Conservation (phyloP, 2,888 invertebrate species). For the Antheraea assamensis region DNA sequence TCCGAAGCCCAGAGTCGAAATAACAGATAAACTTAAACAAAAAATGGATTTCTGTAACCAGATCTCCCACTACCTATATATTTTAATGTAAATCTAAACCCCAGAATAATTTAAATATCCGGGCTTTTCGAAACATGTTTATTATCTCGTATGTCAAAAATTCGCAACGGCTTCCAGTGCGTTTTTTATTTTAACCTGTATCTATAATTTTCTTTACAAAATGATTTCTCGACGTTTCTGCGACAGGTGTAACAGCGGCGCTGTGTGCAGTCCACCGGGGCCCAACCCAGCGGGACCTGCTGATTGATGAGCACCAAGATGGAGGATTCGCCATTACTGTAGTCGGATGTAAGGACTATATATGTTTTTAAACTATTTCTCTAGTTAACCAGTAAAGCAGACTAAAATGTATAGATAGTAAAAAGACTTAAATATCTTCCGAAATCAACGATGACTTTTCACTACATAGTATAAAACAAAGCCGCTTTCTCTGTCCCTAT, state of each 20-base stretch:
- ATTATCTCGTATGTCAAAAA: background rate
- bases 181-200: too few species aligned
- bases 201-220: too few species aligned
- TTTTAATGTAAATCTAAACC: background rate
- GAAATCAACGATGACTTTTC: too few species aligned
- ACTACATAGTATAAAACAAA: too few species aligned
- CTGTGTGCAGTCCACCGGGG: slow-evolving; percentile 55
- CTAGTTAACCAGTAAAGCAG: background rate
- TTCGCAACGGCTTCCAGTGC: too few species aligned
- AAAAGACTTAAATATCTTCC: too few species aligned
- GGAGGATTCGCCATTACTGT: slow-evolving; percentile 49
- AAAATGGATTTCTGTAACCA: too few species aligned
- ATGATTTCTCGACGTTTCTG: background rate
- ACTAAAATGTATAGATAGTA: too few species aligned
- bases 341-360: slow-evolving; percentile 41
- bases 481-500: too few species aligned
- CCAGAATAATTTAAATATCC: background rate
- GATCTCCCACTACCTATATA: background rate
- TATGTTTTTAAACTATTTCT: background rate
- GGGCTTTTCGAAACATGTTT: background rate
- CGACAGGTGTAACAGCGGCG: slow-evolving; percentile 55
- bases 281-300: slow-evolving; percentile 40
- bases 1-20: too few species aligned
- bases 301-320: slow-evolving; percentile 49
- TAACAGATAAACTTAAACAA: too few species aligned